Conservation (phyloP, 2,888 invertebrate species). For the Lepidocyrtinus sp. region DNA sequence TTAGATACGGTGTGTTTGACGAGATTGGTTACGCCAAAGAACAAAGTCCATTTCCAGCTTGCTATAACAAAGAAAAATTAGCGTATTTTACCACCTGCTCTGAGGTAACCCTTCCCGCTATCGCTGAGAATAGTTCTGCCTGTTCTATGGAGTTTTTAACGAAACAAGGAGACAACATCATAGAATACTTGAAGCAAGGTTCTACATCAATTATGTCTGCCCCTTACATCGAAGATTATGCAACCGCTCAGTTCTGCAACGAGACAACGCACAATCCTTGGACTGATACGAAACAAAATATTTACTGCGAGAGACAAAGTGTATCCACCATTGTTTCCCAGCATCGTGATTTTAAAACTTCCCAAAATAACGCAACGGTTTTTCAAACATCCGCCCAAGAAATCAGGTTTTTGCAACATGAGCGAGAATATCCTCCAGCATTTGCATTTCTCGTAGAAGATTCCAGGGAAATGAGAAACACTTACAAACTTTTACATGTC, state of each 20-base stretch:
- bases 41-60: conserved; percentile 77
- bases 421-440: not conserved
- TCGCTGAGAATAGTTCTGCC: conserved; percentile 12
- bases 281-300: conserved; percentile 80
- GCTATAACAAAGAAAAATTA: conserved; percentile 72
- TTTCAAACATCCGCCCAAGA: not conserved
- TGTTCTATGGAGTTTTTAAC: conserved; percentile 7
- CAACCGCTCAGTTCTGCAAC: conserved; percentile 76
- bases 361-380: not conserved
- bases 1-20: conserved; percentile 80
- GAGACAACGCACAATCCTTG: conserved; percentile 77
- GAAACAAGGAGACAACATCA: not conserved
- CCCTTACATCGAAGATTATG: conserved; percentile 31
- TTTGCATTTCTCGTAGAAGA: conserved; percentile 64
- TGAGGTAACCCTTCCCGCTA: not conserved
- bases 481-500: conserved; percentile 41
- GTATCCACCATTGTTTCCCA: conserved; percentile 76
- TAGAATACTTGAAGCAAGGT: not conserved
- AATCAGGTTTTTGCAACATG: not conserved
- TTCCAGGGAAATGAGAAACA: not conserved
- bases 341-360: conserved; percentile 75
- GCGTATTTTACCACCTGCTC: conserved; percentile 54
- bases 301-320: conserved; percentile 77
- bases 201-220: conserved; percentile 19
- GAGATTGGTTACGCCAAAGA: conserved; percentile 76